A percentile compares a stretch with the other conserved stretches of the same genome.
These are phyloP conservation scores for Loripinus fragilis DNA, from an alignment of 2,888 invertebrate genomes.

Conservation along the genomic window DNA sequence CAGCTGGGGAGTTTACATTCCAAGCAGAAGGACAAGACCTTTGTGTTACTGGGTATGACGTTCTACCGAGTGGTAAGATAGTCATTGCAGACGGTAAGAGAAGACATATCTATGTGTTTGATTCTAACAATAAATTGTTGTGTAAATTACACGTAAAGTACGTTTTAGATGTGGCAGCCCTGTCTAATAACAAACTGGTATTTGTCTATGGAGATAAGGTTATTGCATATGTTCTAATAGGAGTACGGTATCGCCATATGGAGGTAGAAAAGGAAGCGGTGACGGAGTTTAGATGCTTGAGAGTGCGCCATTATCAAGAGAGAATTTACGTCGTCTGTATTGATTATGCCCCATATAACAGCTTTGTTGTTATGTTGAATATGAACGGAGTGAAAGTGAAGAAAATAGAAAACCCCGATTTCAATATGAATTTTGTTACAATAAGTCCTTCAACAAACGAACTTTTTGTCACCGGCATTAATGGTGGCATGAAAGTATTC, in stretches of 20 bases:
- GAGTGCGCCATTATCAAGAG: not conserved
- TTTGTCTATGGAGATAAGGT: not conserved
- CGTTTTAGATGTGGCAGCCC: not conserved
- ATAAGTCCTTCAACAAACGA: not conserved
- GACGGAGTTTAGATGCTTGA: not conserved
- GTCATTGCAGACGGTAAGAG: not conserved
- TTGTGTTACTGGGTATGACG: constrained; percentile 2
- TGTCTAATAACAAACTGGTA: not conserved
- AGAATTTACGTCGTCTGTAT: not conserved
- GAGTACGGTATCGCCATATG: constrained; percentile 1
- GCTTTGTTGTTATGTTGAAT: not conserved
- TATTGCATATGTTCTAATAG: not conserved
- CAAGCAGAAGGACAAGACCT: not conserved
- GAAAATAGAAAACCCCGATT: not conserved
- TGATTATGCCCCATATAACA: not conserved
- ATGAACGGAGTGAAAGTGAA: not conserved
- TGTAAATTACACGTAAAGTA: not conserved
- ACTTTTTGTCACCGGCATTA: not conserved
- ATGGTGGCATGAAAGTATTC: not conserved
- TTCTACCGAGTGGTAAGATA: not conserved
- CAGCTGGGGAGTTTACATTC: not conserved
- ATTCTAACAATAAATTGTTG: not conserved
- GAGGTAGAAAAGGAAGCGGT: not conserved
- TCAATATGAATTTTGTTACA: not conserved
- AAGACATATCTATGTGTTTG: not conserved